Evolutionary conservation across 2,888 invertebrate species (phyloP), one percentile per base, ranked within the genome.

Genomic region (Xestia rhomboidea): DNA sequence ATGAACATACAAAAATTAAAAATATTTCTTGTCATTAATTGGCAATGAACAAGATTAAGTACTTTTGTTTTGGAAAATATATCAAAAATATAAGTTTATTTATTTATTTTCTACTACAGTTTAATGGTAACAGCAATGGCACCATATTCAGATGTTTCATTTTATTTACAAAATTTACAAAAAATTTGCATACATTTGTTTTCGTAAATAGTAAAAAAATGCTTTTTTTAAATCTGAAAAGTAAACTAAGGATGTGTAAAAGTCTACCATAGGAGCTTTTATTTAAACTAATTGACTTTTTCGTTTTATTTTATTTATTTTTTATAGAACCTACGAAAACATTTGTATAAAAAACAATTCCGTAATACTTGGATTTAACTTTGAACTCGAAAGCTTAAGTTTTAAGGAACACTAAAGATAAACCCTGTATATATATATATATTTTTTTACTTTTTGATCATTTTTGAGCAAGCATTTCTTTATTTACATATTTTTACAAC

Each of bases 91-190:
- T 79, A 82, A 82, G 81, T 84, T 73, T 81, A 41, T 82, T 88
- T 86, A 83, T 49, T 79, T 76, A 81, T 74, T 44, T 62, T 67
- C 63, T 82, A 87, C 81, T 92, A 91, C 71, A 91, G 82, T 88
- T 87, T 90, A 94, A 95, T 95, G 96, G 96, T 96, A 96, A 96
- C 96, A 90, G 82, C 87, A 88, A 96, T 96, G 96, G 96, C 96
- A 95, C 95, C 95, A 95, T 93, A 87, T 79, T 81, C 78, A 85
- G 80, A 86, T 85, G 79, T 73, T 66, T 83, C 24, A 18, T 79
- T 77, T 78, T 51, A 86, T 86, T 79, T 85, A 84, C 84, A 90
- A 57, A 60, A 69, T 79, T 62, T 69, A 76, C 44, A 66, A 60
- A 38, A 81, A 30, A 78, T 0, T 62, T 62, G 44, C 27, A 63